A percentile compares a stretch with the other conserved stretches of the same genome.
Evolutionary conservation across 2,113 vertebrate species (phyloP).

Genomic region (Panurus biarmicus): DNA sequence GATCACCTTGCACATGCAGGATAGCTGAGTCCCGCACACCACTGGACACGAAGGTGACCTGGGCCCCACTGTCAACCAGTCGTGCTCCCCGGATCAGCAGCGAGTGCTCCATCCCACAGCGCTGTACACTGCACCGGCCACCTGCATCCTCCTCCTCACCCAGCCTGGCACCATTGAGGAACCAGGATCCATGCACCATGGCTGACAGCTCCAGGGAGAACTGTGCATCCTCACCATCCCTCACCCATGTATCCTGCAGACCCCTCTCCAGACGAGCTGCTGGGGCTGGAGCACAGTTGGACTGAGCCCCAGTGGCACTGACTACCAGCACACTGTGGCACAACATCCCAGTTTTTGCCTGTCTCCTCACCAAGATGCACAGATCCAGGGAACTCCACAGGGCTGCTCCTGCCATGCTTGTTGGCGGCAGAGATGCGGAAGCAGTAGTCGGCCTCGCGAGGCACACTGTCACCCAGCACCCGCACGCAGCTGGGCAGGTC

Average conservation of each 20-base stretch:
- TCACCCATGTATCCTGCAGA: conserved; percentile 79
- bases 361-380: conserved; percentile 83
- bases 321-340: neutral
- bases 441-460: conserved; percentile 84
- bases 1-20: conserved; percentile 86
- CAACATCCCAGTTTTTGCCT: neutral
- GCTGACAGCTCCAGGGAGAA: conserved; percentile 89
- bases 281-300: conserved; percentile 69
- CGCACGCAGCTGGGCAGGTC: conserved; percentile 83
- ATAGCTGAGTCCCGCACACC: conserved; percentile 80
- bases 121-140: conserved; percentile 67
- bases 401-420: conserved; percentile 84
- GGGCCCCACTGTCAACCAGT: conserved; percentile 77
- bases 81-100: conserved; percentile 75
- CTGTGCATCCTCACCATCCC: conserved; percentile 75
- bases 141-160: conserved; percentile 60
- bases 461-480: conserved; percentile 87
- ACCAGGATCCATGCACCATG: conserved; percentile 82
- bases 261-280: conserved; percentile 81
- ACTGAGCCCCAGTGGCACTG: neutral
- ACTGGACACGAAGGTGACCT: conserved; percentile 83
- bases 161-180: conserved; percentile 78
- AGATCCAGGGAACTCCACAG: conserved; percentile 83
- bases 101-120: conserved; percentile 73
- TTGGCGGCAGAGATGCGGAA: conserved; percentile 88